Evolutionary conservation across 2,888 invertebrate species (phyloP).

Genomic region (Netelia inedita): DNA sequence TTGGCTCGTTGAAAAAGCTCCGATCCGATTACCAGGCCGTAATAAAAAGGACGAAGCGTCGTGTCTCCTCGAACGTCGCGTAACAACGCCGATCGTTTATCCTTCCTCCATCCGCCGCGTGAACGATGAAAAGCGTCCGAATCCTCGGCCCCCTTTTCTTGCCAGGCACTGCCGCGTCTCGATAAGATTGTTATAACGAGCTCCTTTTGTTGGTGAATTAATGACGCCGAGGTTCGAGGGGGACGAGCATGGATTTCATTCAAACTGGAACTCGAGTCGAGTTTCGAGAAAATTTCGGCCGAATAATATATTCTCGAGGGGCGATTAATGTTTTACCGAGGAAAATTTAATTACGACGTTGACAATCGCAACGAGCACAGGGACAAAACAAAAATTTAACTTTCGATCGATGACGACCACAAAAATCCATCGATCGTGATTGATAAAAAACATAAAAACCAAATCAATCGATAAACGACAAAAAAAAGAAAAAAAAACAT

Average conservation of each 20-base stretch:
- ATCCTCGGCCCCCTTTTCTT: not conserved
- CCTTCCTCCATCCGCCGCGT: not conserved
- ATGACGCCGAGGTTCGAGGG: conserved; percentile 34
- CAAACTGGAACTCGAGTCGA: not conserved
- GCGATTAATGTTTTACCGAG: not conserved
- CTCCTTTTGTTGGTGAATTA: conserved; percentile 24
- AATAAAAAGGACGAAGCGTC: too few relatives aligned
- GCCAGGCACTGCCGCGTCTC: not conserved
- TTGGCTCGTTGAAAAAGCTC: not conserved
- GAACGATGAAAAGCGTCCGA: not conserved
- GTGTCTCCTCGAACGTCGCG: too few relatives aligned
- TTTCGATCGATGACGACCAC: too few relatives aligned
- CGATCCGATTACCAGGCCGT: not conserved
- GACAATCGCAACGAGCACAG: not conserved
- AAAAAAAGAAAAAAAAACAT: not conserved
- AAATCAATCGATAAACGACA: not conserved
- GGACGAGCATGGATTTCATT: not conserved
- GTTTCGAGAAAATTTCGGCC: not conserved
- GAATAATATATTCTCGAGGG: not conserved
- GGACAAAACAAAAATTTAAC: not conserved
- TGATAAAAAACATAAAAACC: too few relatives aligned
- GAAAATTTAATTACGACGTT: not conserved
- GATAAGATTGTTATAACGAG: conserved; percentile 60
- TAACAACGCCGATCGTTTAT: conserved; percentile 7
- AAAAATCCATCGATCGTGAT: too few relatives aligned